These are phyloP conservation scores for rabbit (Oryctolagus cuniculus) DNA, from an alignment of 2,113 vertebrate species.

Conservation along the genomic window mOryCun1.1 NC_091442.1:39265001-39265500, in stretches of 20 bases:
- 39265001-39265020: background rate
- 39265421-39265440: background rate
- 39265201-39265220: conserved; percentile 11
- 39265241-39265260: conserved; percentile 1
- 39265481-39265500: background rate
- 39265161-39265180: conserved; percentile 16
- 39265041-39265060: background rate
- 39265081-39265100: background rate
- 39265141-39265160: conserved; percentile 33
- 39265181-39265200: background rate
- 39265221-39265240: background rate
- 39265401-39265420: background rate
- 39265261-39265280: background rate
- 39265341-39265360: background rate
- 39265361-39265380: background rate
- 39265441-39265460: background rate
- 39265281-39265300: background rate
- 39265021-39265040: background rate
- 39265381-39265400: background rate
- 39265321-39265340: background rate
- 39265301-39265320: background rate
- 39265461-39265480: background rate
- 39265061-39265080: conserved; percentile 17
- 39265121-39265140: conserved; percentile 19
- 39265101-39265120: background rate